These are phyloP conservation scores for Strigops habroptila DNA, from an alignment of 2,113 vertebrate species.

Conservation along the genomic window DNA sequence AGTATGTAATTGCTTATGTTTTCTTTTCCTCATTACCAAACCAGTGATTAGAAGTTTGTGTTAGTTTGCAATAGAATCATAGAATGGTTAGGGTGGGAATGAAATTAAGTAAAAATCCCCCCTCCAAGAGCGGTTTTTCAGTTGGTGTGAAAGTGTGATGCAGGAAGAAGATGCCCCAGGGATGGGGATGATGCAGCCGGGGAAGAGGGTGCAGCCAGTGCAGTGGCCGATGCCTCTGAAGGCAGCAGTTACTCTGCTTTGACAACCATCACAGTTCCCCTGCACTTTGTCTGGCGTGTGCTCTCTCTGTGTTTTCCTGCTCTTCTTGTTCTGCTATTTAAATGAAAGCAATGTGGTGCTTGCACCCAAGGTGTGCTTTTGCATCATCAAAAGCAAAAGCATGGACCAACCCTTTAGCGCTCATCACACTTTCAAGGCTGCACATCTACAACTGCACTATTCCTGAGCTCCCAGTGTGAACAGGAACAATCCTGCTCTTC, in stretches of 20 bases:
- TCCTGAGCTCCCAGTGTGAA: not conserved
- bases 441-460: not conserved
- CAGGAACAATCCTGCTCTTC: not conserved
- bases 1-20: not conserved
- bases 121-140: not conserved
- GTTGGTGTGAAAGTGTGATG: not conserved
- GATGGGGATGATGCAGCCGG: not conserved
- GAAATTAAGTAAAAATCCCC: not conserved
- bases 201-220: not conserved
- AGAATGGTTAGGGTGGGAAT: not conserved
- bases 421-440: not conserved
- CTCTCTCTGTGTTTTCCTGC: not conserved
- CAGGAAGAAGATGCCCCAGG: not conserved
- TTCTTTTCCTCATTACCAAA: not conserved
- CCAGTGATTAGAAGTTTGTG: not conserved
- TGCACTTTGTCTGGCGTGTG: not conserved
- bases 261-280: not conserved
- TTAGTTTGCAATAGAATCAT: not conserved
- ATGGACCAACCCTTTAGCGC: not conserved
- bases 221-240: fast-evolving
- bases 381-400: not conserved
- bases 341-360: not conserved
- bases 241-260: not conserved
- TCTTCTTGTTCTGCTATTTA: not conserved
- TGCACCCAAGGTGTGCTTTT: not conserved